A percentile compares a stretch with the other conserved stretches of the same genome.
These are phyloP conservation scores for Euthynnus affinis DNA, from an alignment of 2,797 vertebrate species.

Conservation along the genomic window DNA sequence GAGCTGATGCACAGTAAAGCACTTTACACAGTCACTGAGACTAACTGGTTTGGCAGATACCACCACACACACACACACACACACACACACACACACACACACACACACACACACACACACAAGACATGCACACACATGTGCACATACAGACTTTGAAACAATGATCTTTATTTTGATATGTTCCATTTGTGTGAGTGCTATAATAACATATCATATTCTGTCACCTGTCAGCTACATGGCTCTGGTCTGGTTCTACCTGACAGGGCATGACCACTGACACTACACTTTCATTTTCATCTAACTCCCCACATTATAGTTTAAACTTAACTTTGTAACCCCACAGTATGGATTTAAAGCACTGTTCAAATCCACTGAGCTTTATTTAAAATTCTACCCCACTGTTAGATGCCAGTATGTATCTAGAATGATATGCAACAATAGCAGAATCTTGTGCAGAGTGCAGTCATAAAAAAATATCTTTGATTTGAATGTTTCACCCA, in stretches of 20 bases:
- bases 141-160: conserved; percentile 18
- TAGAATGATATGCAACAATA: neutral
- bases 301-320: too few relatives aligned
- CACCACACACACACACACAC: conserved; percentile 22
- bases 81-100: conserved; percentile 9
- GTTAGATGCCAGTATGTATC: too few relatives aligned
- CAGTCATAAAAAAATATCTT: neutral
- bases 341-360: too few relatives aligned
- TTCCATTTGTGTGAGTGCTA: conserved; percentile 23
- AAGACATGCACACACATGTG: conserved; percentile 9
- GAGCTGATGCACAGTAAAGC: conserved; percentile 58
- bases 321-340: neutral
- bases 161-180: conserved; percentile 36
- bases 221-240: conserved; percentile 25
- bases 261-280: conserved; percentile 18
- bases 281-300: conserved; percentile 1
- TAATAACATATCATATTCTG: conserved; percentile 44
- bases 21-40: conserved; percentile 59
- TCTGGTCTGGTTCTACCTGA: conserved; percentile 50
- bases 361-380: neutral
- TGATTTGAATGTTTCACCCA: neutral
- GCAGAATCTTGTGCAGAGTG: neutral
- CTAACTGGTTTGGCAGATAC: conserved; percentile 49
- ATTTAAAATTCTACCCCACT: too few relatives aligned
- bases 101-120: conserved; percentile 24